A percentile compares a stretch with the other conserved stretches of the same genome.
phyloP scores from a whole-genome alignment of 2,797 vertebrate species.

The Coregonus ussuriensis region DNA sequence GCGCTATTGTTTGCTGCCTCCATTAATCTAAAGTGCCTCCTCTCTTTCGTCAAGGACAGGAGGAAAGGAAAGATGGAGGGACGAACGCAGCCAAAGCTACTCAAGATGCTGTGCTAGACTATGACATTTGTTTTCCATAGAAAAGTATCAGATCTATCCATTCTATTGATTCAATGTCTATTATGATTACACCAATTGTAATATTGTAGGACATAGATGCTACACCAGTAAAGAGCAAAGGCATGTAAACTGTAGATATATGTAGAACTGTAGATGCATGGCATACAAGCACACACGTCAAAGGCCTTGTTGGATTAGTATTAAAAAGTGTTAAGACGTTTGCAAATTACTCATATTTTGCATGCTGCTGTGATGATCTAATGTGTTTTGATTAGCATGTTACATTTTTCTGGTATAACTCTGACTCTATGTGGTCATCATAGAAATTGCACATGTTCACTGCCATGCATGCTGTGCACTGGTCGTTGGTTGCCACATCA shows the following conservation, averaged over 20 bases:
- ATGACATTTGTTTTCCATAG: neutral
- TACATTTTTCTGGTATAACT: conserved; percentile 46
- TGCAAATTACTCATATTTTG: conserved; percentile 11
- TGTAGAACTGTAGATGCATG: conserved; percentile 47
- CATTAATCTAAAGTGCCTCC: neutral
- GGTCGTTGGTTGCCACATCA: neutral
- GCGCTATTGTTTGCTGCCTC: neutral
- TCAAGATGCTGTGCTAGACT: neutral
- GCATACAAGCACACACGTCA: conserved; percentile 54
- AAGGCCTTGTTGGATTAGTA: conserved; percentile 47
- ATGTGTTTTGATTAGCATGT: neutral
- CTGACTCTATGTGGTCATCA: conserved; percentile 68
- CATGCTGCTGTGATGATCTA: conserved; percentile 24
- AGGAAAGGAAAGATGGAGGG: neutral
- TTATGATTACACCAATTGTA: conserved; percentile 54
- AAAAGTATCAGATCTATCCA: conserved; percentile 42
- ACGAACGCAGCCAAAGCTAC: neutral
- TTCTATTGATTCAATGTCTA: conserved; percentile 41
- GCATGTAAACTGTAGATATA: neutral
- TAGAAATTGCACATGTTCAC: conserved; percentile 52
- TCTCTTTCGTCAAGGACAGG: neutral
- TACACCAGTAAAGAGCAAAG: conserved; percentile 4
- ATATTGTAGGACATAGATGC: conserved; percentile 41
- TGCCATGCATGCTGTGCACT: conserved; percentile 9
- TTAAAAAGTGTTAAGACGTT: conserved; percentile 42